Conservation (phyloP, 2,888 invertebrate species). For the Acutogordius australiensis region DNA sequence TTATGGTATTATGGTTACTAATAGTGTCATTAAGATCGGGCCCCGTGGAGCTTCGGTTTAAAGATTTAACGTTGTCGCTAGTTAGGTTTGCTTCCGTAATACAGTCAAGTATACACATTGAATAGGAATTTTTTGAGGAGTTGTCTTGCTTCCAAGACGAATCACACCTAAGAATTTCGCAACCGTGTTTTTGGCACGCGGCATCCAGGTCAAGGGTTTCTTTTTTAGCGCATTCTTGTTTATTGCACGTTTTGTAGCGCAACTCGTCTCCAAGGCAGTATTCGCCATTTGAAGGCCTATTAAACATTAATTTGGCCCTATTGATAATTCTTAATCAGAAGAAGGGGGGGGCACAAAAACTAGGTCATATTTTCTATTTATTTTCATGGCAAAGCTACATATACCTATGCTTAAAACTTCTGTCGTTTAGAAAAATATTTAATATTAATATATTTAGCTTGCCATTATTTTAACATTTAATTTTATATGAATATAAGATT, state of each 20-base stretch:
- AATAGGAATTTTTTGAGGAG: neutral
- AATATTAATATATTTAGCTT: too few relatives aligned
- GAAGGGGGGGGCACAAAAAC: too few relatives aligned
- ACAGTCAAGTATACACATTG: neutral
- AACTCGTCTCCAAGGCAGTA: neutral
- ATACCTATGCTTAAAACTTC: too few relatives aligned
- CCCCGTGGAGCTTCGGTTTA: too few relatives aligned
- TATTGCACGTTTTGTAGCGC: neutral
- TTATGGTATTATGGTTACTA: neutral
- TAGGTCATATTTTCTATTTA: too few relatives aligned
- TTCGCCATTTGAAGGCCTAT: slow-evolving; percentile 4
- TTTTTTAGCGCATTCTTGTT: neutral
- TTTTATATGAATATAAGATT: too few relatives aligned
- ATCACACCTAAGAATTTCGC: neutral
- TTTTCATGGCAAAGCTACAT: too few relatives aligned
- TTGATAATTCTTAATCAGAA: too few relatives aligned
- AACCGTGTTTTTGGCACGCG: neutral
- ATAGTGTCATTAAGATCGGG: too few relatives aligned
- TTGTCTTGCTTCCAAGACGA: neutral
- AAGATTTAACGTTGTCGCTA: neutral
- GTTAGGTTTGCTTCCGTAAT: neutral
- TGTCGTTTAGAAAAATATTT: too few relatives aligned
- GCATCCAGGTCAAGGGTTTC: neutral
- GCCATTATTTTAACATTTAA: too few relatives aligned
- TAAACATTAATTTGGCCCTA: too few relatives aligned